Percentiles rank a stretch among this genome's conserved stretches.
Conservation (phyloP, 2,113 vertebrate genomes). For the Probosciger aterrimus region DNA sequence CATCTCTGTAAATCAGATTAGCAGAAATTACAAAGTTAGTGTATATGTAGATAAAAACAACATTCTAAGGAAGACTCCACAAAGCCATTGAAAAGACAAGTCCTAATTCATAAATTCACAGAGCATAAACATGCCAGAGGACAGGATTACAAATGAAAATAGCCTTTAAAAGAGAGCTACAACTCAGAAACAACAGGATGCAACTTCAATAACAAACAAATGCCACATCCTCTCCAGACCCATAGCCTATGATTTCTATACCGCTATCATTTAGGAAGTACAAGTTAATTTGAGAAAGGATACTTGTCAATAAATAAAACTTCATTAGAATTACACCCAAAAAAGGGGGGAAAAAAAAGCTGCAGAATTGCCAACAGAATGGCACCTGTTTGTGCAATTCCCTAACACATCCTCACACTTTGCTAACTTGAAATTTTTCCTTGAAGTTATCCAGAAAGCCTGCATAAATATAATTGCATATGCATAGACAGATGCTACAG, state of each 20-base stretch:
- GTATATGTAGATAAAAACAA: background rate
- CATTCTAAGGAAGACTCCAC: background rate
- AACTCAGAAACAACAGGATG: background rate
- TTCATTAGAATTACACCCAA: background rate
- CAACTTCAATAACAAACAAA: background rate
- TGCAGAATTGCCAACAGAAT: background rate
- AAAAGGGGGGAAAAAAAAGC: background rate
- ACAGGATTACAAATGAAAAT: background rate
- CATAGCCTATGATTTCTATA: background rate
- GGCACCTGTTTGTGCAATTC: background rate
- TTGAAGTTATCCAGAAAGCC: constrained; percentile 16
- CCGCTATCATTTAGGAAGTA: background rate
- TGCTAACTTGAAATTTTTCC: background rate
- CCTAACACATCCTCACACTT: background rate
- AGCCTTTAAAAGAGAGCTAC: background rate
- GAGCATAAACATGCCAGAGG: background rate
- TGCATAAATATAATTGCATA: background rate
- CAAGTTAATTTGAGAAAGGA: background rate
- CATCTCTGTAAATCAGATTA: background rate
- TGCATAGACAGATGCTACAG: constrained; percentile 36
- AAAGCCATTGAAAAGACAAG: background rate
- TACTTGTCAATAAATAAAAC: background rate
- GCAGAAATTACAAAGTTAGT: background rate
- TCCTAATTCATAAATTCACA: background rate
- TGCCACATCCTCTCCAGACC: background rate